These are phyloP conservation scores for Seira ritae DNA, from an alignment of 2,888 invertebrate species.

Conservation along the genomic window DNA sequence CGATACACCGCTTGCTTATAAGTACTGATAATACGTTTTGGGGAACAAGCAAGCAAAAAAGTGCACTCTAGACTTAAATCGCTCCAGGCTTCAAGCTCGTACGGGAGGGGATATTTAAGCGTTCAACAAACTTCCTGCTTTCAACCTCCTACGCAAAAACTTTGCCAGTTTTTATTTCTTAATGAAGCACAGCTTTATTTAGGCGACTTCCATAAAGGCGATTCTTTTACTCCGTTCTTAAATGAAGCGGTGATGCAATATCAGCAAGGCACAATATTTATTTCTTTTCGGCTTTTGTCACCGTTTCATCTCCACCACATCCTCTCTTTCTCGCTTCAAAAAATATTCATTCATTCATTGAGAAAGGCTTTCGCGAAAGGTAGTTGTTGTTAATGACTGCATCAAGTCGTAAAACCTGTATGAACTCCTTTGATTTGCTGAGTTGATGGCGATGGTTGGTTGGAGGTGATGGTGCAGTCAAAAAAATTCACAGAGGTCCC, in stretches of 20 bases:
- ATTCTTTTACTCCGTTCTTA: too few species aligned
- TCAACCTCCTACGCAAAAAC: too few species aligned
- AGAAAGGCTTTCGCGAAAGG: conserved; percentile 29
- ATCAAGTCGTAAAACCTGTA: conserved; percentile 45
- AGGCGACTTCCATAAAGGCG: too few species aligned
- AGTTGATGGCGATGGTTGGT: not conserved
- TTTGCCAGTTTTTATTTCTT: too few species aligned
- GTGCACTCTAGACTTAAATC: too few species aligned
- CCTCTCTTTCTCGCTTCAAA: conserved; percentile 7
- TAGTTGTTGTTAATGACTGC: conserved; percentile 34
- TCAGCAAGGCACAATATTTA: too few species aligned
- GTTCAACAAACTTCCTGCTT: not conserved
- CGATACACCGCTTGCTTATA: conserved; percentile 27
- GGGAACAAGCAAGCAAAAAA: too few species aligned
- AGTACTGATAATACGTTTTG: not conserved
- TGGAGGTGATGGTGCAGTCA: not conserved
- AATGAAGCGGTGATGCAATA: too few species aligned
- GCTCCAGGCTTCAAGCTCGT: not conserved
- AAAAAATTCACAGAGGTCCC: too few species aligned
- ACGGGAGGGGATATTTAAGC: not conserved
- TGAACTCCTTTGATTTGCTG: conserved; percentile 27
- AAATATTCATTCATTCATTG: conserved; percentile 21
- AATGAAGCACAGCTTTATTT: not conserved
- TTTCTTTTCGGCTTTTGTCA: conserved; percentile 23
- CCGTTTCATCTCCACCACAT: not conserved